Base-by-base conservation (phyloP, 2,888 invertebrate genomes). In the Plagodis pulveraria region DNA sequence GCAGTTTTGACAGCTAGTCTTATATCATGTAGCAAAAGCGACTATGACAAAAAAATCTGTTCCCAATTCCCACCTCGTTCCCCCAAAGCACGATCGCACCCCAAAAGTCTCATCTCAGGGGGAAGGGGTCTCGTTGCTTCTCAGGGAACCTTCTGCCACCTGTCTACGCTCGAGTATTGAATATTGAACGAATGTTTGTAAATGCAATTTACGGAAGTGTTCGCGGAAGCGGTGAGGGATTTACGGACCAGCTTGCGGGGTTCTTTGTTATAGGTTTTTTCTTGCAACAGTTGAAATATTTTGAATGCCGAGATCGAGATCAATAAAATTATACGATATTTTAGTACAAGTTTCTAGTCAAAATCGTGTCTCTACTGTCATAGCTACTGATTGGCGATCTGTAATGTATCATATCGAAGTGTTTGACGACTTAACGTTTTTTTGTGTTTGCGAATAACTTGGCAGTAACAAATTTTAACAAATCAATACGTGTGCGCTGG, bases 181-280 rank as follows among this genome's bases (percentile, higher is more conserved):
- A 55, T 51, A 62, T 60, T 44, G 62, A 61, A 48, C 59, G 58
- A 54, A 59, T 56, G 56, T 56, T 64, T 56, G 54, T 32, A 36
- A 50, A 62, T 63, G 57, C 59, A 63, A 63, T 63, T 62, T 60
- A 51, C 65, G 57, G 53, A 52, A 63, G 63, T 58, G 65, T 58
- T 46, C 55, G 53, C 58, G 51, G 54, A 62, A 58, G 44, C 42
- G 45, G 11, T 33, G 38, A 9, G 57, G 53, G 62, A 40, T 10
- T 50, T 10, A 38, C 9, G 9, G 7, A 38, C 42, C 22, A 7
- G 10, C 47, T 41, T 53, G 40, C 35, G 9, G 45, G 8, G 22
- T 22, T 22, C 22, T 22, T 22, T 22, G 22, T 22, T 22, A 22
- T 22, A 22, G 22, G 22, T 22, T 22, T 22, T 22, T 22, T 22